A percentile compares a stretch with the other conserved stretches of the same genome.
phyloP scores from a whole-genome alignment of 37 sponge, comb jelly and placozoan species.

The Crambe crambe region DNA sequence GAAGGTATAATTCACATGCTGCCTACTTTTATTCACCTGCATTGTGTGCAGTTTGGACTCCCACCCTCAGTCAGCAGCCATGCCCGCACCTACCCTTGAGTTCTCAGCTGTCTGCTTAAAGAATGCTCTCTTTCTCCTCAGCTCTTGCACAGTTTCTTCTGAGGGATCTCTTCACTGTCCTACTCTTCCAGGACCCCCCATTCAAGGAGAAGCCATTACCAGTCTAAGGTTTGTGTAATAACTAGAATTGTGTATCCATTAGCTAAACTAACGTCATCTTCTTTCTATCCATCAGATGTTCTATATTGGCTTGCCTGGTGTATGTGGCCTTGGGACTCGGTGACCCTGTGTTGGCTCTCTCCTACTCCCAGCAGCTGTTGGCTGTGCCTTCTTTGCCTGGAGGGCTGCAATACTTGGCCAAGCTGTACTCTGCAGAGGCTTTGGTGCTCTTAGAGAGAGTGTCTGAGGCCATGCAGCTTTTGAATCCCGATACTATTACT shows the following conservation, averaged over 20 bases:
- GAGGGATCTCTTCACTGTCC: not conserved
- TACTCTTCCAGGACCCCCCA: conserved; percentile 73
- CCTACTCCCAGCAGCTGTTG: conserved; percentile 73
- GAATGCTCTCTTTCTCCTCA: conserved; percentile 87
- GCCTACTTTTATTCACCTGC: not conserved
- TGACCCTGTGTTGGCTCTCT: conserved; percentile 84
- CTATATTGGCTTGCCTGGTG: conserved; percentile 69
- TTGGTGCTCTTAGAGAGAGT: conserved; percentile 54
- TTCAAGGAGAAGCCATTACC: conserved; percentile 48
- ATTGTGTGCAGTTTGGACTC: conserved; percentile 1
- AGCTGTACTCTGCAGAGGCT: conserved; percentile 82
- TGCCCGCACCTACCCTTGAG: conserved; percentile 87
- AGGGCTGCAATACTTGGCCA: conserved; percentile 48
- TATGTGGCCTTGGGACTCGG: conserved; percentile 92
- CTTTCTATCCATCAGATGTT: conserved; percentile 9
- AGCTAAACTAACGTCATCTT: not conserved
- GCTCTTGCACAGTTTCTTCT: conserved; percentile 1
- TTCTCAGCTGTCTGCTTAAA: conserved; percentile 91
- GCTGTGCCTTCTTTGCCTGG: conserved; percentile 29
- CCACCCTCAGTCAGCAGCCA: conserved; percentile 73
- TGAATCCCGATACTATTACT: conserved; percentile 53
- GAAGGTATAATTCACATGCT: not conserved
- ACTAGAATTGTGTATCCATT: not conserved
- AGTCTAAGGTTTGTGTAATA: conserved; percentile 30
- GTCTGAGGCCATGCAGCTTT: conserved; percentile 68